These are phyloP conservation scores for Pachymerium ferrugineum DNA, from an alignment of 2,888 invertebrate genomes.

Conservation along the genomic window DNA sequence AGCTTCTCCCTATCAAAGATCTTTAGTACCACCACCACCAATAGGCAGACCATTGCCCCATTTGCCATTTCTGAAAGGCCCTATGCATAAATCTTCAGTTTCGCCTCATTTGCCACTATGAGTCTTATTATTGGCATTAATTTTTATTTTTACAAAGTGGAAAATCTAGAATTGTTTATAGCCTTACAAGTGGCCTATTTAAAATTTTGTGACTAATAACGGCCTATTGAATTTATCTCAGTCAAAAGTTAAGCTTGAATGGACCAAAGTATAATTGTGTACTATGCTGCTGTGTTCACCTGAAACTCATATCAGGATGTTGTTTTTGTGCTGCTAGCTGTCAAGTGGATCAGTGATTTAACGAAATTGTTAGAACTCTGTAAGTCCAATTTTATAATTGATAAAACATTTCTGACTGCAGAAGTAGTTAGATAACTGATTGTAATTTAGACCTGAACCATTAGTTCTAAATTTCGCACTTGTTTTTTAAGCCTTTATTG, in stretches of 20 bases:
- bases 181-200: constrained; percentile 15
- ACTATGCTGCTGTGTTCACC: background rate
- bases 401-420: too few relatives aligned
- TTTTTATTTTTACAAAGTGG: constrained; percentile 20
- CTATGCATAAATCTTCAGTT: constrained; percentile 12
- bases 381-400: too few relatives aligned
- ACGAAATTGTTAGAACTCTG: too few relatives aligned
- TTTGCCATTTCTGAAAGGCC: constrained; percentile 6
- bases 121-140: background rate
- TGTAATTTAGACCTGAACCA: too few relatives aligned
- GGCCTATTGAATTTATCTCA: too few relatives aligned
- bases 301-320: constrained; percentile 14
- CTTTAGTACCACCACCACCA: constrained; percentile 5
- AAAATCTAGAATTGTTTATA: constrained; percentile 10
- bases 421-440: too few relatives aligned
- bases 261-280: constrained; percentile 15
- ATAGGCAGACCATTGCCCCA: constrained; percentile 21
- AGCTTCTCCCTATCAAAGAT: background rate
- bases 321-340: too few relatives aligned
- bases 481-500: too few relatives aligned
- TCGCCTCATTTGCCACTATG: background rate
- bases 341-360: too few relatives aligned
- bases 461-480: too few relatives aligned
- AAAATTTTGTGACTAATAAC: too few relatives aligned
- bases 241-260: constrained; percentile 6